Evolutionary conservation across 2,797 vertebrate species (phyloP).

Genomic region (Coracias cyanogaster): DNA sequence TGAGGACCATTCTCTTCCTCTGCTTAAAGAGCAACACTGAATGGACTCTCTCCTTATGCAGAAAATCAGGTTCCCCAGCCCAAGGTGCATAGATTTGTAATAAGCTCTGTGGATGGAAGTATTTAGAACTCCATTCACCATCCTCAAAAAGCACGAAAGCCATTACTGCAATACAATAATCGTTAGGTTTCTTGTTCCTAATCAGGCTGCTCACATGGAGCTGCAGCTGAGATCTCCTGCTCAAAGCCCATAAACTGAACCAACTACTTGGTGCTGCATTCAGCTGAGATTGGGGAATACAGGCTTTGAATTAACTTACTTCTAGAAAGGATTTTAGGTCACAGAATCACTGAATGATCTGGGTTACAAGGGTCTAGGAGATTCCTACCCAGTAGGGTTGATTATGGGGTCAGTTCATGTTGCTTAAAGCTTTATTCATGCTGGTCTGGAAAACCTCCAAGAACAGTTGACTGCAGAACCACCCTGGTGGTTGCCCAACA

Average conservation of each 20-base stretch:
- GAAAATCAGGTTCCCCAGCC: not conserved
- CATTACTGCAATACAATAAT: not conserved
- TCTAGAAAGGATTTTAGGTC: not conserved
- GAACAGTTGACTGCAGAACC: not conserved
- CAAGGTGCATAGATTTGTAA: not conserved
- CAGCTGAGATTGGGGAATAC: not conserved
- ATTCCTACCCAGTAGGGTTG: rapidly evolving
- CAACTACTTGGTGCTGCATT: no score
- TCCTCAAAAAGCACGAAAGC: not conserved
- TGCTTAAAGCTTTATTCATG: not conserved
- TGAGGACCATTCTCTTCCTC: not conserved
- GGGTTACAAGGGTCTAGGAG: not conserved
- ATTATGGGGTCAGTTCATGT: not conserved
- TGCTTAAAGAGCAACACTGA: not conserved
- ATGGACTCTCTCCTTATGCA: not conserved
- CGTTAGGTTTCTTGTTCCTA: not conserved
- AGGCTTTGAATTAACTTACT: not conserved
- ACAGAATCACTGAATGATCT: not conserved
- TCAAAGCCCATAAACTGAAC: not conserved
- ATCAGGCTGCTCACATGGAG: not conserved
- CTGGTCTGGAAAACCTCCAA: not conserved
- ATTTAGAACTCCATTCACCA: not conserved
- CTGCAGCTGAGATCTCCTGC: not conserved
- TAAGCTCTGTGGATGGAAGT: not conserved
- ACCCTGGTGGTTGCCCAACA: not conserved